Evolutionary conservation across 1,140 invertebrate genomes (phyloP).

Genomic region (Melipona quadrifasciata): DNA sequence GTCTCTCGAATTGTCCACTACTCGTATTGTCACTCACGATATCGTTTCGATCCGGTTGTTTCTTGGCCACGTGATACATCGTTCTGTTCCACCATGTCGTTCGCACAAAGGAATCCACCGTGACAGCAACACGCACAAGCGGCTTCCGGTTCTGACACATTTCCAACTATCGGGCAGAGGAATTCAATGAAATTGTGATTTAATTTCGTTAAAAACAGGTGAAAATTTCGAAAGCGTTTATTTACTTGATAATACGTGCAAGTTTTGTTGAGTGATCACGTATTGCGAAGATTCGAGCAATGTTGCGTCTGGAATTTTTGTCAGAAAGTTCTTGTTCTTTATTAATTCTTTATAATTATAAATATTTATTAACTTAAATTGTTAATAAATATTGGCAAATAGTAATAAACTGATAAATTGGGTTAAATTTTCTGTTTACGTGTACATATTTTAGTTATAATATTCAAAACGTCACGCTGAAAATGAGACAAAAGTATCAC

Average conservation of each 20-base stretch:
- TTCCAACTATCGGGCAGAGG: background rate
- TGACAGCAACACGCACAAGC: background rate
- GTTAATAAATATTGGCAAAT: too few relatives aligned
- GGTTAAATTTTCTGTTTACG: too few relatives aligned
- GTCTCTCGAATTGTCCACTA: background rate
- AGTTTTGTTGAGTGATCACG: too few relatives aligned
- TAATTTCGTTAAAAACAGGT: background rate
- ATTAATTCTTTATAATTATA: too few relatives aligned
- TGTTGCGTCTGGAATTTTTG: too few relatives aligned
- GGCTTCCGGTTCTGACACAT: background rate
- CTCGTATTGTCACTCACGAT: constrained; percentile 12
- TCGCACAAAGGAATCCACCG: constrained; percentile 14
- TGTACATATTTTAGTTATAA: too few relatives aligned
- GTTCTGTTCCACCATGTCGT: background rate
- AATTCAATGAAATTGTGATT: background rate
- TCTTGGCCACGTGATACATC: constrained; percentile 31
- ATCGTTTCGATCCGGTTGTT: constrained; percentile 28
- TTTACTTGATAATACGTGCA: background rate
- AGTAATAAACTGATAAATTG: too few relatives aligned
- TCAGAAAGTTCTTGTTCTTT: too few relatives aligned
- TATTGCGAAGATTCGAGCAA: too few relatives aligned
- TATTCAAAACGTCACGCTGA: too few relatives aligned
- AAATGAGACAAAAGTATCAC: too few relatives aligned
- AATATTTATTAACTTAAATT: too few relatives aligned
- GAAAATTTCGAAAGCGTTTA: background rate